Evolutionary conservation across 2,797 vertebrate genomes (phyloP), one percentile per base, ranked within the genome.

Genomic region (Astyanax mexicanus): DNA sequence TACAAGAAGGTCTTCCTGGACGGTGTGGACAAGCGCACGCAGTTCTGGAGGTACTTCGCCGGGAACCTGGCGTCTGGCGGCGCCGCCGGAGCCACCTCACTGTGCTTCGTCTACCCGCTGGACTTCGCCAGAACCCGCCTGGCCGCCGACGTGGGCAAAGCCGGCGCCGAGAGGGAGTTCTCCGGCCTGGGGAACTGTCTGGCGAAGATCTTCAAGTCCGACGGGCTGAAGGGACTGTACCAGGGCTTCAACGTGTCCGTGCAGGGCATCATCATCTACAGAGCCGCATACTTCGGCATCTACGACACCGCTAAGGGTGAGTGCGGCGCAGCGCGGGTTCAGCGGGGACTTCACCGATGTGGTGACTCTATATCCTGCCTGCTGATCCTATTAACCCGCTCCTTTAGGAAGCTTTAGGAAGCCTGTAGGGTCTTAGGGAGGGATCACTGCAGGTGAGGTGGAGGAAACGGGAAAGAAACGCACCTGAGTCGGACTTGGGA

Each of bases 181-280:
- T 85, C 52, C 0, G 93, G 93, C 6, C 88, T 94, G 0, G 90
- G 88, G 0, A 88, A 94, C 85, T 94, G 93, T 87, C 81, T 93
- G 72, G 60, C 67, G 37, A 93, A 93, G 84, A 88, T 94, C 80
- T 92, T 89, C 85, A 87, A 12, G 27, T 93, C 92, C 0, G 92
- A 93, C 12, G 93, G 92, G 13, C 1, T 93, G 3, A 65, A n/a
- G 70, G 93, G 93, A 6, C 86, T 94, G 12, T 94, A 93, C 86
- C 91, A 93, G 76, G 92, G 91, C 67, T 94, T 94, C 86, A 91
- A 74, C 0, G 92, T 94, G 55, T 96, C 95, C 0, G 93, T 95
- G 37, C 94, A 95, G 83, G 94, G 93, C 65, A 95, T 95, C 83
- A 95, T 95, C 83, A 95, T 95, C 88, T 95, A 95, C 88, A 92